phyloP scores from a whole-genome alignment of 2,113 vertebrate genomes.

The Ploceus nigricollis region DNA sequence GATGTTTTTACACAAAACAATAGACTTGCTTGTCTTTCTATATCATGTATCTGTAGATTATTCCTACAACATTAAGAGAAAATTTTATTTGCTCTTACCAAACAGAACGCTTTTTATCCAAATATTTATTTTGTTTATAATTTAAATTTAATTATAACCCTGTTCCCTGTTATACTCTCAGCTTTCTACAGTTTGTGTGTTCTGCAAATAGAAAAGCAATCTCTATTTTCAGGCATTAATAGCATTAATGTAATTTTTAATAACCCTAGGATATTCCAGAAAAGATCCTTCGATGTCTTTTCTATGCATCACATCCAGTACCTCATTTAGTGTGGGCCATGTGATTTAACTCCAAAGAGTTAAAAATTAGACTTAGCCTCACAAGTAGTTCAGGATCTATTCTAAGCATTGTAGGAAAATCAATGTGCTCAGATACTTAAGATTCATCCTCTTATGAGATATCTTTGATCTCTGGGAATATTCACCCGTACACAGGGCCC shows the following conservation, averaged over 20 bases:
- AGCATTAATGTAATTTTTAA: neutral
- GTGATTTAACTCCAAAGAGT: neutral
- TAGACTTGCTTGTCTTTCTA: neutral
- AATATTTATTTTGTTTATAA: neutral
- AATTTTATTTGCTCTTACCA: neutral
- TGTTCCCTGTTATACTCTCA: neutral
- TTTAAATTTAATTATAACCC: neutral
- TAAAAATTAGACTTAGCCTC: neutral
- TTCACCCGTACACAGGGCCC: neutral
- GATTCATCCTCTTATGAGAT: neutral
- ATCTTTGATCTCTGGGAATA: neutral
- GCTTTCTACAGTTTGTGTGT: neutral
- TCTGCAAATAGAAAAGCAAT: neutral
- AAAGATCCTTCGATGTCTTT: neutral
- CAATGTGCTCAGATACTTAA: neutral
- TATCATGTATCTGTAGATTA: neutral
- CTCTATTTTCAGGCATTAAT: neutral
- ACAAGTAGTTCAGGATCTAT: neutral
- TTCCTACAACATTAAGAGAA: neutral
- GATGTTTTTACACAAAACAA: neutral
- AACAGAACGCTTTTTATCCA: accelerated
- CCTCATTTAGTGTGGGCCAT: neutral
- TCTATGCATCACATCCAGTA: neutral
- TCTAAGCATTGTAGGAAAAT: neutral
- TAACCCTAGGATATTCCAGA: neutral